A percentile compares a stretch with the other conserved stretches of the same genome.
Conservation (phyloP, 2,113 vertebrate species). For the Aphelocoma coerulescens region DNA sequence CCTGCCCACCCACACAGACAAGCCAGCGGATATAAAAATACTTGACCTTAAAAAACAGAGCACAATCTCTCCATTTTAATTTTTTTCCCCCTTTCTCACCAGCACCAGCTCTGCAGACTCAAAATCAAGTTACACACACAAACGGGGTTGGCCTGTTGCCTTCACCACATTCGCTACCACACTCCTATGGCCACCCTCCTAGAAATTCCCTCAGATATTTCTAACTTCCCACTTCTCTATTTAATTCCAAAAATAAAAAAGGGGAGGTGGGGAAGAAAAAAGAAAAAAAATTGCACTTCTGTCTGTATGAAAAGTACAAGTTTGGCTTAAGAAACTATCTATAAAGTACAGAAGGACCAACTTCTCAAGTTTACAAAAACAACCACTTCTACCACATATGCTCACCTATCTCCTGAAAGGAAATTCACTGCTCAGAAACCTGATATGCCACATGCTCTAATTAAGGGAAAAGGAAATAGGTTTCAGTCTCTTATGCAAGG, state of each 20-base stretch:
- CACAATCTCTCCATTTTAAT: neutral
- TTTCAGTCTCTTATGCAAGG: slow-evolving; percentile 18
- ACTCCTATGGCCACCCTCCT: neutral
- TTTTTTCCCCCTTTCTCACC: neutral
- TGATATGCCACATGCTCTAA: neutral
- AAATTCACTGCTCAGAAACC: slow-evolving; percentile 35
- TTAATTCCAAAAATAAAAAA: neutral
- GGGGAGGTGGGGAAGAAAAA: rapidly evolving
- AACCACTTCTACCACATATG: neutral
- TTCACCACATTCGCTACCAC: neutral
- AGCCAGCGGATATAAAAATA: slow-evolving; percentile 20
- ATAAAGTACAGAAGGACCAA: neutral
- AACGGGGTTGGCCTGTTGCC: neutral
- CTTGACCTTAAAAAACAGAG: slow-evolving; percentile 64
- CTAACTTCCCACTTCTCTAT: neutral
- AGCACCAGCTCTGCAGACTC: neutral
- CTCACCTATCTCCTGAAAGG: slow-evolving; percentile 34
- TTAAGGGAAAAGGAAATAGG: slow-evolving; percentile 47
- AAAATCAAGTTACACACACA: neutral
- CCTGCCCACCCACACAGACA: slow-evolving; percentile 28
- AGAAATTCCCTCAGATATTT: neutral
- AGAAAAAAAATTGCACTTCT: neutral
- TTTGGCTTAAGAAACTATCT: neutral
- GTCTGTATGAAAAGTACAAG: neutral
- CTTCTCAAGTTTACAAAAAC: neutral